These are phyloP conservation scores for Scaptodrosophila lebanonensis DNA, from an alignment of 1,140 invertebrate species.

Conservation along the genomic window DNA sequence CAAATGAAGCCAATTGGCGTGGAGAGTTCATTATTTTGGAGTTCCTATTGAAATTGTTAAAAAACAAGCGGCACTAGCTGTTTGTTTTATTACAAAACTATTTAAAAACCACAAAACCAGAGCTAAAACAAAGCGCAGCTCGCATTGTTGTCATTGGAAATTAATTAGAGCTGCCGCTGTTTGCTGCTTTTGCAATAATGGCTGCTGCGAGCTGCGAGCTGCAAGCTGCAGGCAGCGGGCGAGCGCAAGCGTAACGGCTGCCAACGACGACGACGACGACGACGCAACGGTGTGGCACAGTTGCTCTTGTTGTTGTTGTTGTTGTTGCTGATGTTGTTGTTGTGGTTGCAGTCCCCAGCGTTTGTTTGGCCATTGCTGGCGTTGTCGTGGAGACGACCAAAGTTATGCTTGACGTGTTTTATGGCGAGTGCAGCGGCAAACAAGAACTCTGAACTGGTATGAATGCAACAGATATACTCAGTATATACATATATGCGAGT, in stretches of 20 bases:
- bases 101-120: not conserved
- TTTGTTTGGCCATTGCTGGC: slow-evolving; percentile 35
- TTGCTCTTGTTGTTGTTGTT: slow-evolving; percentile 26
- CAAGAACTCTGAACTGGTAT: too few relatives aligned
- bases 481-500: slow-evolving; percentile 22
- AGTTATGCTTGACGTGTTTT: slow-evolving; percentile 68
- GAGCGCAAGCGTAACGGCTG: slow-evolving; percentile 48
- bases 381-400: slow-evolving; percentile 9
- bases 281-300: slow-evolving; percentile 28
- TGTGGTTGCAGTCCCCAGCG: slow-evolving; percentile 19
- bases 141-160: slow-evolving; percentile 51
- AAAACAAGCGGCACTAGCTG: slow-evolving; percentile 32
- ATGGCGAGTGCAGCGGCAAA: slow-evolving; percentile 46
- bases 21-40: too few relatives aligned
- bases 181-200: too few relatives aligned
- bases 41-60: not conserved
- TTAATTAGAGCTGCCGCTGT: too few relatives aligned
- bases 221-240: slow-evolving; percentile 31
- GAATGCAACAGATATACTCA: slow-evolving; percentile 4
- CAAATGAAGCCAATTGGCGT: too few relatives aligned
- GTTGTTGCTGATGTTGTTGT: slow-evolving; percentile 38
- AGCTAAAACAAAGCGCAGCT: slow-evolving; percentile 5
- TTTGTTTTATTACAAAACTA: slow-evolving; percentile 38
- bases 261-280: not conserved
- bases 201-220: not conserved